Percentiles rank a stretch among this genome's conserved stretches.
phyloP scores from a whole-genome alignment of 2,113 vertebrate species.

The Butorides virescens region DNA sequence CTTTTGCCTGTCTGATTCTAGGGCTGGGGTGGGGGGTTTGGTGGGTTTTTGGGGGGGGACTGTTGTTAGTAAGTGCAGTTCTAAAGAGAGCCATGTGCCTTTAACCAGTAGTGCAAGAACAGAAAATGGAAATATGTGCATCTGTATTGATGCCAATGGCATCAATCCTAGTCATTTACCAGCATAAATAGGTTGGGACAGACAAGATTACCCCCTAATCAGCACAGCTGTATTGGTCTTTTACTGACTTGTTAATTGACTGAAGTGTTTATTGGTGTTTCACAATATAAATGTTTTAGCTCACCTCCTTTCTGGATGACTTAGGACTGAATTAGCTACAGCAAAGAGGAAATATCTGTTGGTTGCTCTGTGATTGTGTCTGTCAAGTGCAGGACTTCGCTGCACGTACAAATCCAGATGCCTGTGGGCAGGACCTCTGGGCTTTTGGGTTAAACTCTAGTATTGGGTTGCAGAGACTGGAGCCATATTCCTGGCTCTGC shows the following conservation, averaged over 20 bases:
- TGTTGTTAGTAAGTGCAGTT: background rate
- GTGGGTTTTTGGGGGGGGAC: accelerated
- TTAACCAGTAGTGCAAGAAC: background rate
- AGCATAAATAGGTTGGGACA: background rate
- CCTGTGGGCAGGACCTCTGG: background rate
- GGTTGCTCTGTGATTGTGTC: background rate
- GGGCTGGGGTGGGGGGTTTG: background rate
- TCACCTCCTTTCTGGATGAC: background rate
- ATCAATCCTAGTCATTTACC: background rate
- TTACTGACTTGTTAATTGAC: background rate
- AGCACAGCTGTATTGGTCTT: background rate
- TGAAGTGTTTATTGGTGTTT: background rate
- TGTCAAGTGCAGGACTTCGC: background rate
- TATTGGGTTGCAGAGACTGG: background rate
- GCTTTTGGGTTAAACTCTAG: background rate
- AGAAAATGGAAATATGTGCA: background rate
- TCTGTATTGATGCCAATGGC: background rate
- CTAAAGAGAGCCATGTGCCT: background rate
- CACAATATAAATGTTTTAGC: background rate
- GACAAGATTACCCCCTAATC: background rate
- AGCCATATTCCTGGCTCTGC: background rate
- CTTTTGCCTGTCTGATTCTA: background rate
- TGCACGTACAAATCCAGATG: background rate
- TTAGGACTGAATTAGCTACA: background rate
- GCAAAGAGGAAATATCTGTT: background rate